Conservation (phyloP, 1,140 invertebrate species). For the Cotesia glomerata region DNA sequence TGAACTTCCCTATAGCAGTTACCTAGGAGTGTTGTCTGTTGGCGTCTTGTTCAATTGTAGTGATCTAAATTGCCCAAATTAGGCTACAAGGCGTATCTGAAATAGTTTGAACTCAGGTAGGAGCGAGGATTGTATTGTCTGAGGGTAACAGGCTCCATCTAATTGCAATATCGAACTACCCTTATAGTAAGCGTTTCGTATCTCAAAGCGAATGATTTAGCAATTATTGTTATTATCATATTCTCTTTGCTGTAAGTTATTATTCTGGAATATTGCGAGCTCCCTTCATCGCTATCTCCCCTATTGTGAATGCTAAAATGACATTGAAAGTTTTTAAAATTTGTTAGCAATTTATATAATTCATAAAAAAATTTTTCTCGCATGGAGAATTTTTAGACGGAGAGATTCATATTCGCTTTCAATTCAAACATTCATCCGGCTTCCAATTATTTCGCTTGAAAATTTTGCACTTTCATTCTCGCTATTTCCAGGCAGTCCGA, state of each 20-base stretch:
- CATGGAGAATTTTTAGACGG: not conserved
- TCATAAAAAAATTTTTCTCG: no score
- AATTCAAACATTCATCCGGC: not conserved
- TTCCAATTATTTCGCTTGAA: conserved; percentile 13
- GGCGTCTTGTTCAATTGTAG: conserved; percentile 17
- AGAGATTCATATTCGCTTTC: not conserved
- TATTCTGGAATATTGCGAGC: no score
- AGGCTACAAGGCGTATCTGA: conserved; percentile 32
- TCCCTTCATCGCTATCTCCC: no score
- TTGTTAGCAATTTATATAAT: no score
- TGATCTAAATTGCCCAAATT: conserved; percentile 39
- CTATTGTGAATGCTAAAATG: no score
- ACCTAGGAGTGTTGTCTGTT: not conserved
- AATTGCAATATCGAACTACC: conserved; percentile 43
- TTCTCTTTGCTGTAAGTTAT: no score
- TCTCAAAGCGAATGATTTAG: no score
- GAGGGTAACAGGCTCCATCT: conserved; percentile 39
- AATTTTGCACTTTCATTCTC: conserved; percentile 12
- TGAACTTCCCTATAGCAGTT: not conserved
- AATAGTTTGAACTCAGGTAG: not conserved
- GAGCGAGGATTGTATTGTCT: not conserved
- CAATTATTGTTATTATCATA: no score
- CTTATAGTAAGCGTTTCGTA: not conserved
- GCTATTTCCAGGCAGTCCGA: not conserved
- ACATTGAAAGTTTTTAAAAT: no score